Conservation (phyloP, 2,113 vertebrate species). For the Haemorhous mexicanus region DNA sequence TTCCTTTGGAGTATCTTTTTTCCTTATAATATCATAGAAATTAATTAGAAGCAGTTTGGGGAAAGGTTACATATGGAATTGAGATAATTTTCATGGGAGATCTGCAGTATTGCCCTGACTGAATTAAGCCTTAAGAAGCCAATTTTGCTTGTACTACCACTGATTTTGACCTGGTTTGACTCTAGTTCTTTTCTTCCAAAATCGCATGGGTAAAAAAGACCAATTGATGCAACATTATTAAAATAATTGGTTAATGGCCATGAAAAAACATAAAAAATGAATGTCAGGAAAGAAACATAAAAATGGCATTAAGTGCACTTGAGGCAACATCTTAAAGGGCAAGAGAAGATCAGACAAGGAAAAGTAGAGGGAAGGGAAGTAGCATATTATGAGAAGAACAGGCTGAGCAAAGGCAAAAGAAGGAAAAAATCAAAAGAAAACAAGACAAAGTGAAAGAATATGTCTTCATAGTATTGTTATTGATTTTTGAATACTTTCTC, state of each 20-base stretch:
- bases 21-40: not conserved
- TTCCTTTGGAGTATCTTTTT: not conserved
- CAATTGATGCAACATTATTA: not conserved
- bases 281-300: not conserved
- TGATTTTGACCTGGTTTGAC: not conserved
- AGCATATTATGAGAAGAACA: not conserved
- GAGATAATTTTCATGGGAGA: not conserved
- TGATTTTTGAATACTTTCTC: not conserved
- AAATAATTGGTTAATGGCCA: not conserved
- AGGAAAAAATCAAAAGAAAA: not conserved
- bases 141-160: not conserved
- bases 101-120: not conserved
- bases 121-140: not conserved
- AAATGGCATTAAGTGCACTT: not conserved
- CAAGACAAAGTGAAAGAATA: not conserved
- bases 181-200: not conserved
- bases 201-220: not conserved
- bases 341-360: not conserved
- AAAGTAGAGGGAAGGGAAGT: not conserved
- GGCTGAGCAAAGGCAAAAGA: not conserved
- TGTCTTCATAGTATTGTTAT: not conserved
- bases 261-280: not conserved
- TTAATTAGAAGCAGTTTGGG: not conserved
- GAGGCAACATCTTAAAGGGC: not conserved
- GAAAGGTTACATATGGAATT: not conserved